Base-by-base conservation (phyloP, 2,888 invertebrate genomes). In the Callyntrura sp. region DNA sequence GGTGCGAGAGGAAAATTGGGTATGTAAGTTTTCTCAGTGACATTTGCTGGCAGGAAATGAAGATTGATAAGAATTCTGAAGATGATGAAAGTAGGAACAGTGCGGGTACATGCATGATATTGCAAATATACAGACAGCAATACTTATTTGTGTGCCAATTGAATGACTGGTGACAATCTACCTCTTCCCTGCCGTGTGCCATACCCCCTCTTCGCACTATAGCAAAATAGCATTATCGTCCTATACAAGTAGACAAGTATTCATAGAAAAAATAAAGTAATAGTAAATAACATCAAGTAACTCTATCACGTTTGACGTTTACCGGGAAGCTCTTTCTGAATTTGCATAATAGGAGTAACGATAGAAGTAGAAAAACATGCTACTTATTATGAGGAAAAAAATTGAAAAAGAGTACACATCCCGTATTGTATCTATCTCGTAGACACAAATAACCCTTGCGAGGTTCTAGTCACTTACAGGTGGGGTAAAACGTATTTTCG, bases 41-140 rank as follows among this genome's bases (percentile, higher is more conserved):
- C 89, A 90, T 84, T 90, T 87, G 91, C 73, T 84, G 84, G 87
- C 73, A 84, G 87, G 85, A 90, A 91, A 91, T 91, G 91, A 91
- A 90, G 90, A 91, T 91, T 91, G 91, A 91, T 91, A 87, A 90
- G 90, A 89, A 86, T 76, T 82, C 78, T 79, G 51, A 35, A 79
- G 79, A 43, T 60, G 79, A 45, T 35, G 57, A 79, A 60, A 57
- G 79, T 43, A 57, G 57, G n/a, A 79, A 43, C 14, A 51, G 20
- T 76, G 73, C 12, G 14, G 23, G 62, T 73, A 73, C 73, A 20
- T 48, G 9, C 48, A 48, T 20, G 73, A 48, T 73, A 48, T 20
- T 73, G 51, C 25, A 51, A 76, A 51, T n/a, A 76, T 76, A n/a
- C n/a, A 76, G 51, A 25, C n/a, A 25, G 14, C 14, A 12, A 48